These are phyloP conservation scores for Megaceryle maxima DNA, from an alignment of 2,113 vertebrate species.

Conservation along the genomic window DNA sequence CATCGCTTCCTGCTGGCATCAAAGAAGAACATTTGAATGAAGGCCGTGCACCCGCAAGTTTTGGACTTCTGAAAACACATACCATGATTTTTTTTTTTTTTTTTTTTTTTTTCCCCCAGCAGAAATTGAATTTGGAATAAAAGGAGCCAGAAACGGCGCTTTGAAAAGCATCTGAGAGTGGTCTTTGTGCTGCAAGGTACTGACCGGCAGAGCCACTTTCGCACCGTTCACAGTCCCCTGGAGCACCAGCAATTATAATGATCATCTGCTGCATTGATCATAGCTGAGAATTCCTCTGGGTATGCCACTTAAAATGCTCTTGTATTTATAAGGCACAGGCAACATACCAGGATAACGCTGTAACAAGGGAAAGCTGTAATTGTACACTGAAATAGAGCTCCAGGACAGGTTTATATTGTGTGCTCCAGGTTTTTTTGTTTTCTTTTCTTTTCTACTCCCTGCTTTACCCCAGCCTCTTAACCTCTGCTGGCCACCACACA, in stretches of 20 bases:
- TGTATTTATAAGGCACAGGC: not conserved
- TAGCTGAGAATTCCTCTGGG: not conserved
- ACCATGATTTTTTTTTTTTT: not conserved
- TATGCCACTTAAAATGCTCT: not conserved
- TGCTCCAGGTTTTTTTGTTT: not conserved
- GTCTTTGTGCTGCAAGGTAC: not conserved
- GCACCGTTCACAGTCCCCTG: not conserved
- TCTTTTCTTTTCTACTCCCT: not conserved
- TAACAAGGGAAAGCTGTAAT: not conserved
- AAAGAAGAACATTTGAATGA: not conserved
- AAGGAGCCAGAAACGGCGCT: not conserved
- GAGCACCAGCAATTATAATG: not conserved
- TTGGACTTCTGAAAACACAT: not conserved
- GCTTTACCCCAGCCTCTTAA: not conserved
- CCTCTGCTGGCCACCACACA: not conserved
- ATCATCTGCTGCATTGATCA: not conserved
- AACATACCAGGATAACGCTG: not conserved
- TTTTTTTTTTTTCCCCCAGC: not conserved
- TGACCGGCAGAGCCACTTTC: not conserved
- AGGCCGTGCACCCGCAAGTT: not conserved
- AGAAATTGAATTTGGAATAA: not conserved
- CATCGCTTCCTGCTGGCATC: conserved; percentile 51
- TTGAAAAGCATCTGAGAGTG: not conserved
- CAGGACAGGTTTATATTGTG: not conserved
- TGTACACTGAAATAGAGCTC: not conserved